Conservation (phyloP, 2,888 invertebrate genomes). For the Acanthacorydalis orientalis region DNA sequence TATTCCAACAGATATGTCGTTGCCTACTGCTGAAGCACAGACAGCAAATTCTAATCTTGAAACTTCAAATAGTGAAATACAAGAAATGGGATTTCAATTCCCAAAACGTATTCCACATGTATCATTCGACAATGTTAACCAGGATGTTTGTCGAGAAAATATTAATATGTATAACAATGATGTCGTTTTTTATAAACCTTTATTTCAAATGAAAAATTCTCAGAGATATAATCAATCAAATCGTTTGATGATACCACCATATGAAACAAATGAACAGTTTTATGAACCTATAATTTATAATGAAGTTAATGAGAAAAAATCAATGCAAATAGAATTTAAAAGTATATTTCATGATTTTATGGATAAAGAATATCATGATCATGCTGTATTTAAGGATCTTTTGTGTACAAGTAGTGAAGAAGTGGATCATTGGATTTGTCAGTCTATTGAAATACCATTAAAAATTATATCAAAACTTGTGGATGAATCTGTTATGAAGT, state of each 20-base stretch:
- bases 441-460: slow-evolving; percentile 50
- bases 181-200: background rate
- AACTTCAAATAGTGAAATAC: background rate
- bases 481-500: slow-evolving; percentile 53
- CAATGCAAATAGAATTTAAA: background rate
- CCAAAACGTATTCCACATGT: too few relatives aligned
- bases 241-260: background rate
- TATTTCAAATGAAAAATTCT: too few relatives aligned
- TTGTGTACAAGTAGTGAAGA: background rate
- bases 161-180: too few relatives aligned
- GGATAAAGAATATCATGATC: background rate
- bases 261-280: background rate
- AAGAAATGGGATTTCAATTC: background rate
- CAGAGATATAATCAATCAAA: too few relatives aligned
- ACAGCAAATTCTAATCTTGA: background rate
- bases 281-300: background rate
- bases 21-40: background rate
- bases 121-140: too few relatives aligned
- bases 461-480: slow-evolving; percentile 50
- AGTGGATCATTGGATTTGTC: slow-evolving; percentile 25
- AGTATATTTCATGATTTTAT: background rate
- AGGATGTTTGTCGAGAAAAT: too few relatives aligned
- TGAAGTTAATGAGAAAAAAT: background rate
- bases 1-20: background rate
- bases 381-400: background rate